A percentile compares a stretch with the other conserved stretches of the same genome.
Conservation (phyloP, 37 sponge, comb jelly and placozoan species). For the Eunapius fragilis region DNA sequence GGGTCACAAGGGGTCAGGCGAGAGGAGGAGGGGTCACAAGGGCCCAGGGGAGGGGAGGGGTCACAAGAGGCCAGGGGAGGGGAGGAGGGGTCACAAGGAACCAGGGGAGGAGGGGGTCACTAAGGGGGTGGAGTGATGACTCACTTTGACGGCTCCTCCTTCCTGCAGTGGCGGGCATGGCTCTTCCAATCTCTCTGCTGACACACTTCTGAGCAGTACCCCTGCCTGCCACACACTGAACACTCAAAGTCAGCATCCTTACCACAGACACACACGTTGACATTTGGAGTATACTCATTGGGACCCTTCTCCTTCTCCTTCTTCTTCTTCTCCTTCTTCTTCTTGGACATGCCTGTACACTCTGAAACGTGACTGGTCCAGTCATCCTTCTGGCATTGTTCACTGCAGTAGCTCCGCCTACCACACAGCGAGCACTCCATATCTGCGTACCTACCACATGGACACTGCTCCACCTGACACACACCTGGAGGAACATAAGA, state of each 20-base stretch:
- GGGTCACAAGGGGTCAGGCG: no score
- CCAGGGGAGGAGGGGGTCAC: no score
- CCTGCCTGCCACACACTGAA: slow-evolving; percentile 69
- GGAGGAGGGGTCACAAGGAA: no score
- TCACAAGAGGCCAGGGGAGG: no score
- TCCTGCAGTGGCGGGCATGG: slow-evolving; percentile 47
- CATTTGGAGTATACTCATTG: slow-evolving; percentile 6
- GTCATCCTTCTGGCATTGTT: slow-evolving; percentile 69
- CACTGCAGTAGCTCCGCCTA: slow-evolving; percentile 71
- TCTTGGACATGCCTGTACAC: slow-evolving; percentile 21
- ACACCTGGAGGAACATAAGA: neutral
- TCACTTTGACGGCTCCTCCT: neutral
- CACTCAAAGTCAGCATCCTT: slow-evolving; percentile 74
- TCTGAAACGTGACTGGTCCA: slow-evolving; percentile 38
- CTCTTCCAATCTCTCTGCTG: slow-evolving; percentile 69
- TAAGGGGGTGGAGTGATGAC: no score
- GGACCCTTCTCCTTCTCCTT: no score
- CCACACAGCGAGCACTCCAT: slow-evolving; percentile 73
- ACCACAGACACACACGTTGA: slow-evolving; percentile 81
- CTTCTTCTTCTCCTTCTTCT: slow-evolving; percentile 78
- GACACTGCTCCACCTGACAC: slow-evolving; percentile 62
- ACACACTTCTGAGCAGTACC: slow-evolving; percentile 81
- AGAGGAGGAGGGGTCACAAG: no score
- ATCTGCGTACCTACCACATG: slow-evolving; percentile 78
- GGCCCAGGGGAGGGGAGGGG: no score